Evolutionary conservation across 2,113 vertebrate species (phyloP).

Genomic region (Anarrhichthys ocellatus): DNA sequence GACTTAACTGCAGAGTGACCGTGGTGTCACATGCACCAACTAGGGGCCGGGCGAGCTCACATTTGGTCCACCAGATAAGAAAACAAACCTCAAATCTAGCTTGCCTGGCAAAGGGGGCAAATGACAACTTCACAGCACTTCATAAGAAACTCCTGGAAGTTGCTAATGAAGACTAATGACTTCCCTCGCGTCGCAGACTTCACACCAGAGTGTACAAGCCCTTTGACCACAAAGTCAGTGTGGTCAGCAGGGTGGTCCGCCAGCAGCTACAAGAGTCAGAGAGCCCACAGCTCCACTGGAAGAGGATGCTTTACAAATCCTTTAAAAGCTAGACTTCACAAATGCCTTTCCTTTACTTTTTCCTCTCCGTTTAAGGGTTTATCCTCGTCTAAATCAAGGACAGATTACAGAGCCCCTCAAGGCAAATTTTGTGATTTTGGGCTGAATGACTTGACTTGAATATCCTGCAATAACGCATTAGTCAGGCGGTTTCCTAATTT

Average conservation of each 20-base stretch:
- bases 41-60: slow-evolving; percentile 61
- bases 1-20: background rate
- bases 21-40: slow-evolving; percentile 9
- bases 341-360: background rate
- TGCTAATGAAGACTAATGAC: slow-evolving; percentile 87
- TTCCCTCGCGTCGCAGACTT: slow-evolving; percentile 78
- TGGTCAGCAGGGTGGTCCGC: slow-evolving; percentile 71
- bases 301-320: background rate
- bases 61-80: slow-evolving; percentile 81
- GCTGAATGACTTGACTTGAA: background rate
- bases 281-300: background rate
- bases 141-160: slow-evolving; percentile 85
- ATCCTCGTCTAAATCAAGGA: background rate
- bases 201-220: slow-evolving; percentile 75
- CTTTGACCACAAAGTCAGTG: slow-evolving; percentile 69
- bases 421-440: background rate
- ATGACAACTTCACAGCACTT: slow-evolving; percentile 85
- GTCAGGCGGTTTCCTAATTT: background rate
- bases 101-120: slow-evolving; percentile 78
- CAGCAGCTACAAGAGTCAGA: background rate
- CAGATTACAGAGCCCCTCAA: background rate
- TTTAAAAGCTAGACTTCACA: background rate
- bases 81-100: slow-evolving; percentile 80
- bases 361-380: background rate
- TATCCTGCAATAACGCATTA: background rate